phyloP scores from a whole-genome alignment of 2,888 invertebrate genomes.

The Trichogramma evanescens region DNA sequence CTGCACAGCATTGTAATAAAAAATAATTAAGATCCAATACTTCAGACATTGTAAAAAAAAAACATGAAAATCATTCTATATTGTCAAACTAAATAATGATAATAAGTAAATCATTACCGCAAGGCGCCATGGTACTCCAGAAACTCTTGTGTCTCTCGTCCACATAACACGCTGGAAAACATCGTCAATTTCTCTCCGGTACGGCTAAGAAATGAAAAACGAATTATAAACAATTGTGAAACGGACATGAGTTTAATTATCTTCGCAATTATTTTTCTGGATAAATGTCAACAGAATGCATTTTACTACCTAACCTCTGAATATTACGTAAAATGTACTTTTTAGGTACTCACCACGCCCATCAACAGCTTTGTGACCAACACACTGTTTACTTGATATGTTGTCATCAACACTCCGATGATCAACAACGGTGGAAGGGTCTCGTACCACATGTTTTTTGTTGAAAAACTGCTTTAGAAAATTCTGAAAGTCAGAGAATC shows the following conservation, averaged over 20 bases:
- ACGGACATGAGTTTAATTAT: neutral
- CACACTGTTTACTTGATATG: constrained; percentile 19
- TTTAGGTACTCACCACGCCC: constrained; percentile 26
- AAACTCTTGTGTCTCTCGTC: constrained; percentile 21
- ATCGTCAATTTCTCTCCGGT: constrained; percentile 1
- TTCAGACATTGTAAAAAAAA: neutral
- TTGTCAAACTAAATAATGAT: neutral
- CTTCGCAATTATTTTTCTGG: neutral
- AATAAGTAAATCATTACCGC: constrained; percentile 18
- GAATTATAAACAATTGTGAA: neutral
- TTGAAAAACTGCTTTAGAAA: neutral
- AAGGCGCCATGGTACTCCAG: constrained; percentile 22
- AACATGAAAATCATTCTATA: neutral
- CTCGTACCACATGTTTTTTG: constrained; percentile 37
- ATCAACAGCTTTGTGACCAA: constrained; percentile 16
- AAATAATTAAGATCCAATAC: too few relatives aligned
- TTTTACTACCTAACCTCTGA: constrained; percentile 6
- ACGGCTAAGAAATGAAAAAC: constrained; percentile 13
- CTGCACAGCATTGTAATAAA: too few relatives aligned
- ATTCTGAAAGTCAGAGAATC: neutral
- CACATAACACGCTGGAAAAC: constrained; percentile 9
- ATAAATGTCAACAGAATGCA: neutral
- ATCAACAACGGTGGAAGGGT: constrained; percentile 26
- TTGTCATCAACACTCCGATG: constrained; percentile 3
- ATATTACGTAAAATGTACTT: constrained; percentile 13